These are phyloP conservation scores for Neosilurus hyrtlii DNA, from an alignment of 2,797 vertebrate genomes.

Conservation along the genomic window DNA sequence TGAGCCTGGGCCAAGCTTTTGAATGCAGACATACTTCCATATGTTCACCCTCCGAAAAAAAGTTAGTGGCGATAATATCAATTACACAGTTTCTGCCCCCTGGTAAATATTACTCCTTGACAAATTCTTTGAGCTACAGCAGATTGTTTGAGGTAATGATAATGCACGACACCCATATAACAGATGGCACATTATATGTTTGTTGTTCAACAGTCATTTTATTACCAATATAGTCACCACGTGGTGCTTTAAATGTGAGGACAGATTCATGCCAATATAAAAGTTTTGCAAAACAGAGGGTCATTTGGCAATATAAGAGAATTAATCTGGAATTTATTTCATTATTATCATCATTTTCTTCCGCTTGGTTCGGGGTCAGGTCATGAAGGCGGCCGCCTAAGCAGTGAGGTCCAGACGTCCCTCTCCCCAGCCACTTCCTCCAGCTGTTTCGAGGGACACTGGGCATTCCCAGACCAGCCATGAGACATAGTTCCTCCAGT, in stretches of 20 bases:
- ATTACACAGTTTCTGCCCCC: slow-evolving; percentile 57
- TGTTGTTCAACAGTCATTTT: slow-evolving; percentile 54
- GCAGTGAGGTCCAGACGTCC: no score
- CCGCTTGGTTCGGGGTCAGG: no score
- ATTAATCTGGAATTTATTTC: neutral
- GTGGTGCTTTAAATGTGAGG: neutral
- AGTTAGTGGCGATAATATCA: slow-evolving; percentile 58
- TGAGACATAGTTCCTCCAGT: no score
- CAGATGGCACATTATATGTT: slow-evolving; percentile 76
- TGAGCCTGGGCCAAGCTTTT: slow-evolving; percentile 17
- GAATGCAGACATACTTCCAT: slow-evolving; percentile 41
- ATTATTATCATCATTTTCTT: no score
- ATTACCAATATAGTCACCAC: neutral
- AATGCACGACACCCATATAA: slow-evolving; percentile 61
- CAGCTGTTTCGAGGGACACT: no score
- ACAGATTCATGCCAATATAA: neutral
- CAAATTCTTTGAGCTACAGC: slow-evolving; percentile 61
- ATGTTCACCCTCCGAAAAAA: slow-evolving; percentile 44
- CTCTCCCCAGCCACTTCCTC: no score
- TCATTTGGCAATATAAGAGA: neutral
- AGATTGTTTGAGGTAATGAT: slow-evolving; percentile 69
- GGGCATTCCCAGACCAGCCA: no score
- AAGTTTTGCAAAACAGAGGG: slow-evolving; percentile 1
- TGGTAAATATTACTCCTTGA: slow-evolving; percentile 59
- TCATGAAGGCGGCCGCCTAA: no score